phyloP scores from a whole-genome alignment of 2,113 vertebrate genomes.

The Phoenicopterus ruber region DNA sequence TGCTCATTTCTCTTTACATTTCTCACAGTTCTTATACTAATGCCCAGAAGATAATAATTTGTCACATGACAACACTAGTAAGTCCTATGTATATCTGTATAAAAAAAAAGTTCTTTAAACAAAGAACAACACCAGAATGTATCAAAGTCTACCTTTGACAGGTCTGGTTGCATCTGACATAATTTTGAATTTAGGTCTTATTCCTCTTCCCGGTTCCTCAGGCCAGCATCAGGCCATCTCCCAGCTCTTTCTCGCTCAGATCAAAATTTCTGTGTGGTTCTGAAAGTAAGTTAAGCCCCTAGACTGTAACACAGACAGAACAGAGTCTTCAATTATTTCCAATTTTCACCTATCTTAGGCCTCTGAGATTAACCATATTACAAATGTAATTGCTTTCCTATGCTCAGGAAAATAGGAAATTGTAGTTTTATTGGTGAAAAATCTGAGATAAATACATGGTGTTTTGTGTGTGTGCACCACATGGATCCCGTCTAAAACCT shows the following conservation, averaged over 20 bases:
- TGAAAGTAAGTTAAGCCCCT: background rate
- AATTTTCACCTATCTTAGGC: background rate
- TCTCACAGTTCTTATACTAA: background rate
- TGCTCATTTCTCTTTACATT: background rate
- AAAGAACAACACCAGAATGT: background rate
- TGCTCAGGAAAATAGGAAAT: background rate
- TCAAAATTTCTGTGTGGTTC: background rate
- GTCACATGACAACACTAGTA: background rate
- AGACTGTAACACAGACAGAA: background rate
- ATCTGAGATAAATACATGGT: background rate
- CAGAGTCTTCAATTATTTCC: background rate
- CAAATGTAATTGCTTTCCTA: background rate
- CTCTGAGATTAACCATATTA: background rate
- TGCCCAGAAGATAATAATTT: background rate
- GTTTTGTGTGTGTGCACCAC: background rate
- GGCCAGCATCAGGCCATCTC: background rate
- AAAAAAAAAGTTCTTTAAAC: background rate
- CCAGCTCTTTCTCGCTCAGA: background rate
- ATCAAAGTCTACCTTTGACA: background rate
- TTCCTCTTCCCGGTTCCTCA: background rate
- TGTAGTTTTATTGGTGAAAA: background rate
- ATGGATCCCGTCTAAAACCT: background rate
- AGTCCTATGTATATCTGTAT: background rate
- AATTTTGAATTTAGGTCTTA: background rate
- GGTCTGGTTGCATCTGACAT: background rate